A percentile compares a stretch with the other conserved stretches of the same genome.
These are phyloP conservation scores for Oceanodroma tethys DNA, from an alignment of 2,113 vertebrate species.

Conservation along the genomic window DNA sequence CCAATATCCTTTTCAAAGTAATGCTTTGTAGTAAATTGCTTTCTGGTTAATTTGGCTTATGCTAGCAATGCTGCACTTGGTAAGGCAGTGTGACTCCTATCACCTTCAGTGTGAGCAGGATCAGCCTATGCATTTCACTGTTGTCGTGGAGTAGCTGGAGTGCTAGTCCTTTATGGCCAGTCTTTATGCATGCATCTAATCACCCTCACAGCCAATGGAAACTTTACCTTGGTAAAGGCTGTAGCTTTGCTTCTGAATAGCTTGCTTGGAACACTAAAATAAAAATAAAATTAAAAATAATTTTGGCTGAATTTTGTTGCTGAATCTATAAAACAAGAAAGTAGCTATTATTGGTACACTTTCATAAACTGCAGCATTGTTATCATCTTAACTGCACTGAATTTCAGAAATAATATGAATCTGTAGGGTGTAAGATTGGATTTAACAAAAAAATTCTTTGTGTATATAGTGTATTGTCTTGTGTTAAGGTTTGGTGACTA, in stretches of 20 bases:
- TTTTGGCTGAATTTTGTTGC: not conserved
- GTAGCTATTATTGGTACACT: not conserved
- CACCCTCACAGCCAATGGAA: not conserved
- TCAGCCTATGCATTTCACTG: not conserved
- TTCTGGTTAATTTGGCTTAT: not conserved
- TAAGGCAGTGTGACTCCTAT: not conserved
- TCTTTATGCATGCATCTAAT: not conserved
- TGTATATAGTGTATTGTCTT: not conserved
- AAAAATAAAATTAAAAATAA: not conserved
- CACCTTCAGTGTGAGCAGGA: not conserved
- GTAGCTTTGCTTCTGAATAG: not conserved
- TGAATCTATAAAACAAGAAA: not conserved
- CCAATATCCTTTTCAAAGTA: not conserved
- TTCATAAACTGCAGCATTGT: not conserved
- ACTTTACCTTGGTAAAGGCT: not conserved
- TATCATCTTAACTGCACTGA: not conserved
- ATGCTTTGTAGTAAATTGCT: not conserved
- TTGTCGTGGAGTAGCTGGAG: not conserved
- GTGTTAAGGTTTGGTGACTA: not conserved
- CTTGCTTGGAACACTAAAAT: not conserved
- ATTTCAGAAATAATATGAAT: not conserved
- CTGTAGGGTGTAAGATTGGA: not conserved
- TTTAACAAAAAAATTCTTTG: not conserved
- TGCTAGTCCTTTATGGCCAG: not conserved
- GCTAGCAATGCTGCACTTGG: not conserved